Conservation (phyloP, 2,888 invertebrate genomes). For the Catonia carolina region DNA sequence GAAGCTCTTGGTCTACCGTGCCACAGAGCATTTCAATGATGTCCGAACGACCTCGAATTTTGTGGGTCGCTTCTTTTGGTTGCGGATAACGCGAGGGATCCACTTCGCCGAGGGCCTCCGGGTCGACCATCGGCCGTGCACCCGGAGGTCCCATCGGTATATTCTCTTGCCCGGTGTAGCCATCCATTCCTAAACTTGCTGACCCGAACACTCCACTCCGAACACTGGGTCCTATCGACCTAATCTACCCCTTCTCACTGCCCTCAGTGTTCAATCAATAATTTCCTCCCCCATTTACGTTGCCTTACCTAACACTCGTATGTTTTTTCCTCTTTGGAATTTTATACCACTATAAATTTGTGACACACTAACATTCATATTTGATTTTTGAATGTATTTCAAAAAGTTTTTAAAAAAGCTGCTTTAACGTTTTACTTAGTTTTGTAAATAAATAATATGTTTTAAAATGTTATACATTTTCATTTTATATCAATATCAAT, state of each 20-base stretch:
- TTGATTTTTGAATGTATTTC: too few relatives aligned
- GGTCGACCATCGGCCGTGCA: slow-evolving; percentile 68
- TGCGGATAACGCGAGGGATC: slow-evolving; percentile 72
- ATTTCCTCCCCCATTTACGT: neutral
- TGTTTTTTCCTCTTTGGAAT: too few relatives aligned
- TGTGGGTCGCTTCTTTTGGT: slow-evolving; percentile 83
- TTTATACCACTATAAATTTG: too few relatives aligned
- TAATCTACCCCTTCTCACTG: neutral
- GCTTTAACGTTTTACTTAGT: too few relatives aligned
- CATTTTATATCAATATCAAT: too few relatives aligned
- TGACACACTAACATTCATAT: too few relatives aligned
- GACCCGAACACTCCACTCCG: neutral
- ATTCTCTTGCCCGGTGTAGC: slow-evolving; percentile 18
- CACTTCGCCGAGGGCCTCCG: slow-evolving; percentile 77
- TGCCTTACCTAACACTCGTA: too few relatives aligned
- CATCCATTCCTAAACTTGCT: slow-evolving; percentile 14
- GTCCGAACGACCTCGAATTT: slow-evolving; percentile 81
- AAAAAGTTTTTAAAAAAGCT: too few relatives aligned
- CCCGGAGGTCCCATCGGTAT: slow-evolving; percentile 22
- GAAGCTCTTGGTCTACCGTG: slow-evolving; percentile 79
- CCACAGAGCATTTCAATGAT: slow-evolving; percentile 76
- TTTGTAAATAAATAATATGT: too few relatives aligned
- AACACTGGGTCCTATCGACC: slow-evolving; percentile 1
- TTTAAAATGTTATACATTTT: too few relatives aligned
- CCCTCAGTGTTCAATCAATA: too few relatives aligned